A percentile compares a stretch with the other conserved stretches of the same genome.
Conservation (phyloP, 1,140 invertebrate genomes). For the Leptestheria dahalacensis region DNA sequence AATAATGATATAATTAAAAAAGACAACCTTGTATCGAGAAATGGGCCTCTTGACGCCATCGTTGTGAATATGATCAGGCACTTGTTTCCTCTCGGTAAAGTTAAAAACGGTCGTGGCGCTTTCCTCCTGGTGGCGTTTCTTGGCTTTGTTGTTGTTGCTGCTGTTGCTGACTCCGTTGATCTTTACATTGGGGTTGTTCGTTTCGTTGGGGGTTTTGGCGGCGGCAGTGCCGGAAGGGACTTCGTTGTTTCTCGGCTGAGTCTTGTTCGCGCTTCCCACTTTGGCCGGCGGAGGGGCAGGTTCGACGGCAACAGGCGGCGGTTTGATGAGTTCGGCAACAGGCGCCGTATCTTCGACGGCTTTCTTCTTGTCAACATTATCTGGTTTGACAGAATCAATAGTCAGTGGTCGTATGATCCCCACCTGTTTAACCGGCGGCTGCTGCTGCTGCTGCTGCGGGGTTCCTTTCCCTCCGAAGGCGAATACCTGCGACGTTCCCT, state of each 20-base stretch:
- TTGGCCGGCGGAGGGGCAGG: neutral
- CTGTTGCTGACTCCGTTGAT: constrained; percentile 27
- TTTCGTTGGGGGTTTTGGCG: neutral
- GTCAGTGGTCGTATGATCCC: constrained; percentile 38
- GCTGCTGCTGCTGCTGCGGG: neutral
- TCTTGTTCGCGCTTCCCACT: neutral
- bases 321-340: neutral
- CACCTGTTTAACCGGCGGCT: constrained; percentile 31
- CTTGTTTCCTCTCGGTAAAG: constrained; percentile 55
- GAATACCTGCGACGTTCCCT: constrained; percentile 42
- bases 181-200: neutral
- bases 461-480: constrained; percentile 30
- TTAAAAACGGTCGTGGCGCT: constrained; percentile 59
- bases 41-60: constrained; percentile 56
- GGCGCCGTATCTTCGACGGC: neutral
- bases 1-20: no score
- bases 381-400: constrained; percentile 31
- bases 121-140: constrained; percentile 13
- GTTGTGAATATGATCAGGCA: constrained; percentile 79
- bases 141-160: constrained; percentile 33
- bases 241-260: neutral
- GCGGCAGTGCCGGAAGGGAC: neutral
- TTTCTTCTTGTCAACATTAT: neutral
- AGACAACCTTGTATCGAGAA: constrained; percentile 28
- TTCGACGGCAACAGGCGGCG: no score